Evolutionary conservation across 2,797 vertebrate species (phyloP).

Genomic region (Emydoidea blandingii): DNA sequence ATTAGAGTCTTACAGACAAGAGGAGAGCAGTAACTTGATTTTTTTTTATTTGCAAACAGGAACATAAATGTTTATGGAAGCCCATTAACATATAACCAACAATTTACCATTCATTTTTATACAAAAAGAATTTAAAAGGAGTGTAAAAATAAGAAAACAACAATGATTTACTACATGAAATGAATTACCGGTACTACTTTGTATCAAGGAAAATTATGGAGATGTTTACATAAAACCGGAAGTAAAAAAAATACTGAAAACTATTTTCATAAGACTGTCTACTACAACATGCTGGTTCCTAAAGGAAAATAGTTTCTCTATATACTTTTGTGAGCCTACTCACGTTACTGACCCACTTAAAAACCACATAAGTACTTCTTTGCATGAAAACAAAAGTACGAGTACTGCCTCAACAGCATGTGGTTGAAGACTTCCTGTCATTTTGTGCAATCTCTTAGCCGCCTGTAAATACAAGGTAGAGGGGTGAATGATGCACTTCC

Average conservation of each 20-base stretch:
- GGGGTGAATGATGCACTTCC: not conserved
- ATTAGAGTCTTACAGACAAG: not conserved
- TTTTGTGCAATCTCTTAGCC: constrained; percentile 14
- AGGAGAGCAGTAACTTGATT: not conserved
- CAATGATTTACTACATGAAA: not conserved
- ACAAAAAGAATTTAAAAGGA: not conserved
- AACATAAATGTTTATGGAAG: not conserved
- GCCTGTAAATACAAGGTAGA: constrained; percentile 21
- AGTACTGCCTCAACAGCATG: constrained; percentile 7
- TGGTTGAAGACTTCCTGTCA: constrained; percentile 52
- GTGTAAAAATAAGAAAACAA: not conserved
- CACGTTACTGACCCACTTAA: constrained; percentile 52
- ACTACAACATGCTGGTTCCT: not conserved
- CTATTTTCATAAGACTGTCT: not conserved
- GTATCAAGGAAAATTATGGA: not conserved
- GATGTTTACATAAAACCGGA: not conserved
- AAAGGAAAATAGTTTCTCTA: constrained; percentile 39
- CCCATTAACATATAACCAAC: not conserved
- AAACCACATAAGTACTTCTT: constrained; percentile 58
- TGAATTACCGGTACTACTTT: not conserved
- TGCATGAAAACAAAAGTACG: constrained; percentile 66
- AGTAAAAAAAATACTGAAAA: not conserved
- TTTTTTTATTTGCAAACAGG: not conserved
- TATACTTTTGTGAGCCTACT: constrained; percentile 30
- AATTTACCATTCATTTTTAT: not conserved